A percentile compares a stretch with the other conserved stretches of the same genome.
Evolutionary conservation across 2,797 vertebrate species (phyloP).

Genomic region (Botia kubotai): DNA sequence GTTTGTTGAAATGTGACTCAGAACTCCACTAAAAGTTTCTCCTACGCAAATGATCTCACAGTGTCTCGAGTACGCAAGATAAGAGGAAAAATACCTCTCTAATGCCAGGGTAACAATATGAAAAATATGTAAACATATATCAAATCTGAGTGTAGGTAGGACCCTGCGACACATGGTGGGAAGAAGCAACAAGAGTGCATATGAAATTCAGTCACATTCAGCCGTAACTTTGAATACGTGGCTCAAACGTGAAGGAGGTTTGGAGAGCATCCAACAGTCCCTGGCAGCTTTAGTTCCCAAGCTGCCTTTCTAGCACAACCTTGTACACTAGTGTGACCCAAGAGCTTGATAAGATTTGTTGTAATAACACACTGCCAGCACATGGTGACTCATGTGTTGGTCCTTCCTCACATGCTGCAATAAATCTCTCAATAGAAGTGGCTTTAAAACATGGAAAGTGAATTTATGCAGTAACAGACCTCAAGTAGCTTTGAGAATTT

Average conservation of each 20-base stretch:
- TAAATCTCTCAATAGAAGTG: background rate
- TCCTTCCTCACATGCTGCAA: slow-evolving; percentile 42
- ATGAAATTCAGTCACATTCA: slow-evolving; percentile 53
- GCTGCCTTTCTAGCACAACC: slow-evolving; percentile 48
- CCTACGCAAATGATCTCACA: slow-evolving; percentile 27
- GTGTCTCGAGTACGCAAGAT: slow-evolving; percentile 13
- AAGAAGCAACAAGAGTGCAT: slow-evolving; percentile 42
- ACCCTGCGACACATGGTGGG: slow-evolving; percentile 40
- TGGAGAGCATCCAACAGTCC: slow-evolving; percentile 56
- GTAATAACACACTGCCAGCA: slow-evolving; percentile 50
- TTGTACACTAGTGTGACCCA: slow-evolving; percentile 52
- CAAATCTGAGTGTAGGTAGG: slow-evolving; percentile 24
- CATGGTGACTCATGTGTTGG: slow-evolving; percentile 42
- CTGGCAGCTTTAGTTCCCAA: slow-evolving; percentile 50
- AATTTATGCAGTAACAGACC: background rate
- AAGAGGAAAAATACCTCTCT: background rate
- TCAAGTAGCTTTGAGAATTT: background rate
- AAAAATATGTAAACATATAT: slow-evolving; percentile 42
- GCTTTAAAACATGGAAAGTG: background rate
- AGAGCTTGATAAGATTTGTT: slow-evolving; percentile 61
- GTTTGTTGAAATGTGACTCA: slow-evolving; percentile 13
- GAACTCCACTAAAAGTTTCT: background rate
- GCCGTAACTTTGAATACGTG: slow-evolving; percentile 57
- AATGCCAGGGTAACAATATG: background rate
- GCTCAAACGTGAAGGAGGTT: slow-evolving; percentile 52